phyloP scores from a whole-genome alignment of 2,113 vertebrate species.

The Rhinopomastus cyanomelas region DNA sequence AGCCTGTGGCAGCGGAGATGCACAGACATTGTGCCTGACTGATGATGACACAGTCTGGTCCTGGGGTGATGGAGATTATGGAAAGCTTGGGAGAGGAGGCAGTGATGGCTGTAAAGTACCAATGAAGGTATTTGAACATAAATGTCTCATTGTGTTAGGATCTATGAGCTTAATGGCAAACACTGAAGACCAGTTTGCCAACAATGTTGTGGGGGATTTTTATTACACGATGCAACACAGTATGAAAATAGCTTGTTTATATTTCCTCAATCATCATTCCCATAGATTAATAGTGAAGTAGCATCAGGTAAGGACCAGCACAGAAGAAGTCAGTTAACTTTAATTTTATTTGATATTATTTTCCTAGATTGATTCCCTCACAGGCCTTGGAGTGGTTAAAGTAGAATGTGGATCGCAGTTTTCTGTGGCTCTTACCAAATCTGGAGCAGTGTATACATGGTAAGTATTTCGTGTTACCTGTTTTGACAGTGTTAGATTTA shows the following conservation, averaged over 20 bases:
- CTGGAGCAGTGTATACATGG: conserved; percentile 97
- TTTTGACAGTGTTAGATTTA: neutral
- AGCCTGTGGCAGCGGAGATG: conserved; percentile 95
- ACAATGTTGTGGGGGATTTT: neutral
- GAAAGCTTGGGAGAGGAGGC: conserved; percentile 94
- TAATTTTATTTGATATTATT: neutral
- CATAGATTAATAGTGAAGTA: neutral
- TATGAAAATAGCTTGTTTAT: neutral
- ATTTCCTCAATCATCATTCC: neutral
- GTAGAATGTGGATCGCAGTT: conserved; percentile 99
- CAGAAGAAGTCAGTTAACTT: neutral
- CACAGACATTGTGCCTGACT: conserved; percentile 94
- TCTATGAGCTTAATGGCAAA: neutral
- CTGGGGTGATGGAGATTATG: conserved; percentile 98
- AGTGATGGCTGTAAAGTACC: conserved; percentile 98
- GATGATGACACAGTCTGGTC: conserved; percentile 99
- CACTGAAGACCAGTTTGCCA: neutral
- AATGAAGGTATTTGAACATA: conserved; percentile 86
- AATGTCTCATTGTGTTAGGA: neutral
- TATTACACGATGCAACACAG: neutral
- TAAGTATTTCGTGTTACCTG: conserved; percentile 44
- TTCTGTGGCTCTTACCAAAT: conserved; percentile 96
- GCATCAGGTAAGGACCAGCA: neutral
- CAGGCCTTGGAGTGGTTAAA: conserved; percentile 95
- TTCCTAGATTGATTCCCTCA: conserved; percentile 94